Evolutionary conservation across 2,888 invertebrate species (phyloP).

Genomic region (Neelides folsomi): DNA sequence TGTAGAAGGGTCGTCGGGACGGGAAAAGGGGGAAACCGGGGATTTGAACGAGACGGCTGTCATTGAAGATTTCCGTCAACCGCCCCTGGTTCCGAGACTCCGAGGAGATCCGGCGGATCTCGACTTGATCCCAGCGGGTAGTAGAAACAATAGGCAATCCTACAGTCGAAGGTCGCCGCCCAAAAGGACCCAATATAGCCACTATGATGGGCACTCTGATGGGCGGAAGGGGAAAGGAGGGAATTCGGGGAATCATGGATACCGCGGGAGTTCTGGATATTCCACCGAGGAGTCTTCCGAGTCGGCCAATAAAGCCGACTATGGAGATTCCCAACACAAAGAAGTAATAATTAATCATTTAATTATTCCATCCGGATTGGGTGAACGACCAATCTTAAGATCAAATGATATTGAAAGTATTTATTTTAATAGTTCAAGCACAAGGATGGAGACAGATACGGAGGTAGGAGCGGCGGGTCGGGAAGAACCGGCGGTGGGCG

Average conservation of each 20-base stretch:
- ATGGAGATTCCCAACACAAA: conserved; percentile 11
- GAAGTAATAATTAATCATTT: no score
- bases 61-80: no score
- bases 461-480: conserved; percentile 2
- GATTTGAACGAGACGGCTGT: neutral
- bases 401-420: no score
- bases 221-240: conserved; percentile 1
- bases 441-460: conserved; percentile 4
- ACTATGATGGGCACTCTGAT: conserved; percentile 11
- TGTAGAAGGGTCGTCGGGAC: no score
- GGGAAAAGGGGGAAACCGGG: conserved; percentile 7
- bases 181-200: conserved; percentile 2
- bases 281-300: conserved; percentile 10
- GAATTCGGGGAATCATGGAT: conserved; percentile 10
- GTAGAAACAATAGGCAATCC: conserved; percentile 7
- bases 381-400: no score
- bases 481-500: conserved; percentile 3
- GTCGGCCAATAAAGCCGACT: conserved; percentile 8
- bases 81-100: no score
- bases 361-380: no score
- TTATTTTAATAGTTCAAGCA: conserved; percentile 9
- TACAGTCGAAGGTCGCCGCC: conserved; percentile 12
- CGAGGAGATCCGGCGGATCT: conserved; percentile 1
- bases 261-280: conserved; percentile 11
- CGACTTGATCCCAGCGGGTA: conserved; percentile 4